Conservation (phyloP, 2,113 vertebrate species). For the Istiophorus platypterus region DNA sequence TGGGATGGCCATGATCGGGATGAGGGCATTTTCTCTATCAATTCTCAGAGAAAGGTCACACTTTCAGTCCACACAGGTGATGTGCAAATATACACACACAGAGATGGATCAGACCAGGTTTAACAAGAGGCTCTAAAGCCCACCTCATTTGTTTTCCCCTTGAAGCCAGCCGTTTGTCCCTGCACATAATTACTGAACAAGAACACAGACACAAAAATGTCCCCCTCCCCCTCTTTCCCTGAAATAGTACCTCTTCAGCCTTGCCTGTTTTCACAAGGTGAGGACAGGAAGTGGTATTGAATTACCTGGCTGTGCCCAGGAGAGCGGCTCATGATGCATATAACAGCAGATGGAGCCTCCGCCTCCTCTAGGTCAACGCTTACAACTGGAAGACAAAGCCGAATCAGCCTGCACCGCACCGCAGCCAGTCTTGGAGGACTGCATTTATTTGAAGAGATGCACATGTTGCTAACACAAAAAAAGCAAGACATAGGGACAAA, state of each 20-base stretch:
- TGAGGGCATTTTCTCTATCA: constrained; percentile 1
- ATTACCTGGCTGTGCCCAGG: constrained; percentile 56
- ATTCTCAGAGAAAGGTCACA: constrained; percentile 31
- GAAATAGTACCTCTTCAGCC: constrained; percentile 37
- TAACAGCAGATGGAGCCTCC: constrained; percentile 45
- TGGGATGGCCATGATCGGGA: background rate
- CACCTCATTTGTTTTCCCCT: constrained; percentile 63
- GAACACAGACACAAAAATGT: constrained; percentile 26
- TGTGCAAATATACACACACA: constrained; percentile 27
- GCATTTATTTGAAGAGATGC: background rate
- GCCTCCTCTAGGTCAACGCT: constrained; percentile 53
- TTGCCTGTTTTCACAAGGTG: constrained; percentile 53
- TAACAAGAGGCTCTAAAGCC: constrained; percentile 33
- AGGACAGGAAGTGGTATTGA: constrained; percentile 68
- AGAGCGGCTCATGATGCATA: constrained; percentile 65
- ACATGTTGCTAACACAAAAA: background rate
- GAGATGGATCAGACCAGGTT: constrained; percentile 40
- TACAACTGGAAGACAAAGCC: constrained; percentile 37
- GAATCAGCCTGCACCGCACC: background rate
- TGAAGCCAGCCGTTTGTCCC: constrained; percentile 44
- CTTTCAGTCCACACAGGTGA: constrained; percentile 32
- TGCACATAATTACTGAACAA: constrained; percentile 50
- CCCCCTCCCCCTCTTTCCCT: constrained; percentile 10
- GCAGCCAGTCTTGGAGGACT: background rate
- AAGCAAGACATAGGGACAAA: background rate